Base-by-base conservation (phyloP, 2,113 vertebrate species). In the Uria lomvia region DNA sequence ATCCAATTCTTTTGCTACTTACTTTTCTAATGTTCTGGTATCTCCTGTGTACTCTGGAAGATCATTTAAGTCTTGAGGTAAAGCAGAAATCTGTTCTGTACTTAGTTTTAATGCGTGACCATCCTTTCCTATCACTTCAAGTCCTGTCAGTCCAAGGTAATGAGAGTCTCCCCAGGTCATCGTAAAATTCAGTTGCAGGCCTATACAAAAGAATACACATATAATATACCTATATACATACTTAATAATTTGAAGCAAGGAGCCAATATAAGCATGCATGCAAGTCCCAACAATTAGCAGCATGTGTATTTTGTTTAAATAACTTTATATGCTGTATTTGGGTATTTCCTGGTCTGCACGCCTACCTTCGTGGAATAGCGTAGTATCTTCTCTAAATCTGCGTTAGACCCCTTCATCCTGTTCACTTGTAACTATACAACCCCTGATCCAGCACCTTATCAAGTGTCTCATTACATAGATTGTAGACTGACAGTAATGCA, bases 141-240 rank as follows among this genome's bases (percentile, higher is more conserved):
- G 95, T 92, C 99, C 99, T 1, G 99, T 99, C 96, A 99, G 97
- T 13, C 99, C 99, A 84, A 99, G 95, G 96, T 99, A 99, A 91
- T 99, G 98, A 43, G 94, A 95, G 92, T 99, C 99, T 7, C 99
- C 99, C 99, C 99, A 99, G 3, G 99, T 99, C 75, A 98, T 91
- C 7, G 98, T 97, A 86, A 99, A 98, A 86, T 99, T 99, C 90
- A 99, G 95, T 29, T 98, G 98, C 78, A 99, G 98, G 91, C 98
- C 99, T 99, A 9, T 18, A 89, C 10, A 23, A 85, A 87, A 86
- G 42, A 95, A 93, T 3, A 82, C 1, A 34, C 1, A 53, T 42
- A 34, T 22, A 42, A 60, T 43, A 32, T 22, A 42, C 70, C 52
- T 58, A 7, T 29, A n/a, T 4, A 55, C 7, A 30, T 16, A 65